Evolutionary conservation across 2,113 vertebrate species (phyloP).

Genomic region (Numida meleagris): DNA sequence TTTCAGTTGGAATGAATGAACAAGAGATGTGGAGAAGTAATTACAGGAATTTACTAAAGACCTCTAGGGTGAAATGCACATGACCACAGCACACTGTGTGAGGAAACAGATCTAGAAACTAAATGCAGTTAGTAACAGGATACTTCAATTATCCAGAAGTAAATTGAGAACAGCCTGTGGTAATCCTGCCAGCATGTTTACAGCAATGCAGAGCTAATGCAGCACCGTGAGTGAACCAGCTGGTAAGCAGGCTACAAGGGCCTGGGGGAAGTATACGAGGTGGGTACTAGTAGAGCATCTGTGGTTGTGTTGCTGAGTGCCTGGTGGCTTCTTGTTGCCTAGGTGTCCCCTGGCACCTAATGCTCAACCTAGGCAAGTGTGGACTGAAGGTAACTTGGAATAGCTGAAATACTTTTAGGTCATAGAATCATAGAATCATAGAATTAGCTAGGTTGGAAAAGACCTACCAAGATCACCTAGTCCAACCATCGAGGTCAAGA

Average conservation of each 20-base stretch:
- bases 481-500: no score
- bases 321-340: accelerated
- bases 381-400: neutral
- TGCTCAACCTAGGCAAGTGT: neutral
- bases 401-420: accelerated
- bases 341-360: neutral
- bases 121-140: constrained; percentile 21
- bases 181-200: neutral
- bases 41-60: constrained; percentile 62
- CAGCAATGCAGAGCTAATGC: neutral
- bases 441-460: no score
- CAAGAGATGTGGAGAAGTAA: constrained; percentile 40
- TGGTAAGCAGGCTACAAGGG: neutral
- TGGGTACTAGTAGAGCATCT: neutral
- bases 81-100: neutral
- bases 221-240: neutral
- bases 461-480: no score
- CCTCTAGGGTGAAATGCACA: constrained; percentile 53
- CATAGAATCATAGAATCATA: no score
- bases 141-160: constrained; percentile 45
- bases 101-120: constrained; percentile 15
- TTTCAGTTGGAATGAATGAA: constrained; percentile 46
- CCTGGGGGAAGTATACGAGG: neutral
- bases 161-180: constrained; percentile 26
- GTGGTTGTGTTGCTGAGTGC: accelerated